A percentile compares a stretch with the other conserved stretches of the same genome.
phyloP scores from a whole-genome alignment of 2,113 vertebrate genomes.

The Phrynosoma platyrhinos region DNA sequence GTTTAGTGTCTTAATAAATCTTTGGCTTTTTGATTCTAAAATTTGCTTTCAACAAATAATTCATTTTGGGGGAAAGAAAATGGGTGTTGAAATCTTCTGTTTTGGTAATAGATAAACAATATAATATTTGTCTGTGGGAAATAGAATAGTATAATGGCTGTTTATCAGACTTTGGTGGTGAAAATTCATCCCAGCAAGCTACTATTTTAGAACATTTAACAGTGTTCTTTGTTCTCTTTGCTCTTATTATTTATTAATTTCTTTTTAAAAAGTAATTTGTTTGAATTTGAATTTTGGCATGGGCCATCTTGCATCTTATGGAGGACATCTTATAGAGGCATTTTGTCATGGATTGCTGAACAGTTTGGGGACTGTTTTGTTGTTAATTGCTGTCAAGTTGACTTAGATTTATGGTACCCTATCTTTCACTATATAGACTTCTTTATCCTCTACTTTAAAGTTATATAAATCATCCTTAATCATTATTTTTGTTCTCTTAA shows the following conservation, averaged over 20 bases:
- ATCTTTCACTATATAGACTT: too few relatives aligned
- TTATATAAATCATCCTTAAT: too few relatives aligned
- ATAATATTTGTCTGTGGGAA: slow-evolving; percentile 9
- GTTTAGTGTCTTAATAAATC: not conserved
- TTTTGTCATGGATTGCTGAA: not conserved
- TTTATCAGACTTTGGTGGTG: not conserved
- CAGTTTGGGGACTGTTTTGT: not conserved
- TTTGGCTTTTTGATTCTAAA: not conserved
- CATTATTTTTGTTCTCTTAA: too few relatives aligned
- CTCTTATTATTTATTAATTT: slow-evolving; percentile 2
- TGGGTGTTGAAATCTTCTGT: slow-evolving; percentile 5
- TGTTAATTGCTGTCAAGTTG: too few relatives aligned
- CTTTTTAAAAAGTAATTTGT: slow-evolving; percentile 29
- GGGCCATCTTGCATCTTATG: not conserved
- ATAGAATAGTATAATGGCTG: not conserved
- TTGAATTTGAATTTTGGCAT: not conserved
- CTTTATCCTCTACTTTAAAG: too few relatives aligned
- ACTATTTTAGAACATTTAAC: accelerated
- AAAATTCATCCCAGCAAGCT: not conserved
- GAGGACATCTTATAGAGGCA: not conserved
- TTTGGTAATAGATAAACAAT: not conserved
- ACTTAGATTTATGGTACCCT: too few relatives aligned
- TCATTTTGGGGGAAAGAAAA: not conserved
- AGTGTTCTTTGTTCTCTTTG: not conserved
- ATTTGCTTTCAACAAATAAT: not conserved